A percentile compares a stretch with the other conserved stretches of the same genome.
phyloP scores from a whole-genome alignment of 2,113 vertebrate genomes.

The Cercopithecus mona region DNA sequence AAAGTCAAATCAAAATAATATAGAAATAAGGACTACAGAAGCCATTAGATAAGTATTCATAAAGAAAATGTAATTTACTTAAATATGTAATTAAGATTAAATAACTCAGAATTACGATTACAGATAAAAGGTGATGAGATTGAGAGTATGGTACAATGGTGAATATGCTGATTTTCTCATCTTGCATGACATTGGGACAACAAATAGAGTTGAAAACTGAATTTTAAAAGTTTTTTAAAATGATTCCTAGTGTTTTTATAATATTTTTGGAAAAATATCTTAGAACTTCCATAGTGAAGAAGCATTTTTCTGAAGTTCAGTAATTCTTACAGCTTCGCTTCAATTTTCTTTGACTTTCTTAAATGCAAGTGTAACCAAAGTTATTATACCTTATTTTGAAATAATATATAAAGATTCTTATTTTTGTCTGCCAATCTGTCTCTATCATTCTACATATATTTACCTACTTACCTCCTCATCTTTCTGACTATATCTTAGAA shows the following conservation, averaged over 20 bases:
- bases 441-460: neutral
- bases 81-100: constrained; percentile 28
- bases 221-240: neutral
- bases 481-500: constrained; percentile 6
- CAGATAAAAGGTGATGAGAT: neutral
- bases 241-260: neutral
- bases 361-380: neutral
- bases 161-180: neutral
- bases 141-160: neutral
- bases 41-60: neutral
- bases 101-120: neutral
- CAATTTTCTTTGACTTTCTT: constrained; percentile 6
- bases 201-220: neutral
- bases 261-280: neutral
- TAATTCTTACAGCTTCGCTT: neutral
- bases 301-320: neutral
- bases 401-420: neutral
- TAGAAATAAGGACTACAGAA: neutral
- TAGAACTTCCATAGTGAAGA: constrained; percentile 22
- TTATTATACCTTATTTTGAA: constrained; percentile 22
- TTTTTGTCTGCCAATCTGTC: neutral
- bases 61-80: neutral
- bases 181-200: neutral
- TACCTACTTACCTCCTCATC: neutral
- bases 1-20: constrained; percentile 21